Base-by-base conservation (phyloP, 1,140 invertebrate genomes). In the Dendrolimus punctatus region DNA sequence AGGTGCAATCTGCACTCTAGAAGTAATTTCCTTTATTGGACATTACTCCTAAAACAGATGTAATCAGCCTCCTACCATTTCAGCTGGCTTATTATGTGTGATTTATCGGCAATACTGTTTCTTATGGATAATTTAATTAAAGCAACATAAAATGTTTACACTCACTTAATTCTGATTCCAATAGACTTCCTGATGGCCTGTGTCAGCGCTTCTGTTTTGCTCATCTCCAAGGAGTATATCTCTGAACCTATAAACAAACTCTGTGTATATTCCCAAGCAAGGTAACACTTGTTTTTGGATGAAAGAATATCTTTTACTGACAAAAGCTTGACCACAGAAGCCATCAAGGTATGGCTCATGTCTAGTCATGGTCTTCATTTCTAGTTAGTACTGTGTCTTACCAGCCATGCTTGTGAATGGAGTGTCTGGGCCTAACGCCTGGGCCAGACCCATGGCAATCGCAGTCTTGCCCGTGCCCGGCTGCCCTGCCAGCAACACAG, bases 181-280 rank as follows among this genome's bases (percentile, higher is more conserved):
- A 99, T 99, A 9, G 97, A 98, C 76, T 99, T 99, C 58, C 98
- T 91, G 56, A 99, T 96, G 0, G 98, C 95, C 84, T 99, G 98
- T 6, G 96, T 99, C 0, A 99, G 83, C 6, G 98, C 98, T 88
- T 99, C 99, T 0, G 98, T 99, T 89, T 99, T 99, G 74, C 97
- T 96, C 96, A 99, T 99, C 87, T 99, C 98, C 56, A 99, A 80
- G 0, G 98, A 99, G 81, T 97, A 99, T 53, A 99, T 98, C 89
- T 99, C 98, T 36, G 97, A 99, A 8, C 96, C 98, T 67, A 77
- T 68, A 69, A 69, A 10, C 9, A 49, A 58, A 23, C 23, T 3
- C 23, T 23, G 23, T 23, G 23, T 23, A 3, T 23, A 23, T 23
- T 23, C 23, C 23, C 1, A 23, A 23, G 23, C 23, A 23, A 23